Evolutionary conservation across 2,113 vertebrate species (phyloP).

Genomic region (Harpagus bidentatus): DNA sequence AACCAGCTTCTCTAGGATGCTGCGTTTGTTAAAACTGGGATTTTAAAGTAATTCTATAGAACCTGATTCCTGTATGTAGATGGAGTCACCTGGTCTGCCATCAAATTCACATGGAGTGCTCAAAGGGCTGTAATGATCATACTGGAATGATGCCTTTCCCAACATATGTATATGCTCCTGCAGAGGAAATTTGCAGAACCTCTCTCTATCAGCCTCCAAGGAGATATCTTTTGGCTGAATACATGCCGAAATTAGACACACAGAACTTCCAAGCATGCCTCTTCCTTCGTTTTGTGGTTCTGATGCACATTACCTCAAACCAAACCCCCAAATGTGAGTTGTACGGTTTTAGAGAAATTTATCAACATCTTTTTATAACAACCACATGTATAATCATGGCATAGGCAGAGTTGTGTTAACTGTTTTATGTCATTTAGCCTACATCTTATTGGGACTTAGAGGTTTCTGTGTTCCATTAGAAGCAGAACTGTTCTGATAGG

Average conservation of each 20-base stretch:
- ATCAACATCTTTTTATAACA: not conserved
- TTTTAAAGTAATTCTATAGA: not conserved
- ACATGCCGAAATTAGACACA: not conserved
- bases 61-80: fast-evolving
- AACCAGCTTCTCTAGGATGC: not conserved
- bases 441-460: not conserved
- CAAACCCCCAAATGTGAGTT: not conserved
- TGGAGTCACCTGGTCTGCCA: not conserved
- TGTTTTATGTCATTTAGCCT: not conserved
- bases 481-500: not conserved
- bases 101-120: not conserved
- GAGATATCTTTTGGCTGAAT: not conserved
- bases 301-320: slow-evolving; percentile 1
- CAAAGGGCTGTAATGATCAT: not conserved
- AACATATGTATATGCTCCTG: not conserved
- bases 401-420: not conserved
- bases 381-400: not conserved
- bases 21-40: not conserved
- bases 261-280: not conserved
- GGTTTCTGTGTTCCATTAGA: not conserved
- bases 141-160: not conserved
- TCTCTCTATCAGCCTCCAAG: not conserved
- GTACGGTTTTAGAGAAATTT: not conserved
- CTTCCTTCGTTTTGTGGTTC: not conserved
- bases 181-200: not conserved